Evolutionary conservation across 2,888 invertebrate genomes (phyloP).

Genomic region (Mimumesa dahlbomi): DNA sequence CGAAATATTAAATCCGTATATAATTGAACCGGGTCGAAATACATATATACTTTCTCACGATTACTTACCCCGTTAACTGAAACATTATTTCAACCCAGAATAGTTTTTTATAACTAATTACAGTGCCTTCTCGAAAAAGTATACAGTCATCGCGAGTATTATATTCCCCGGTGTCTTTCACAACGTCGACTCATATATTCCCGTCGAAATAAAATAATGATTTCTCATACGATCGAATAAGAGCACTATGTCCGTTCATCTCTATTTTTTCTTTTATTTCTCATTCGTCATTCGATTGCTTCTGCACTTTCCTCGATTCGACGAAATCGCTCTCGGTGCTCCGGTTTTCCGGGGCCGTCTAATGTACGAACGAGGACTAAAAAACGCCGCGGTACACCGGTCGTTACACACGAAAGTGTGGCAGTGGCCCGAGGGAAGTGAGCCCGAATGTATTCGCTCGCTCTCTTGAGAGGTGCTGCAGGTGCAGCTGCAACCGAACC

Average conservation of each 20-base stretch:
- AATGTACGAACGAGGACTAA: slow-evolving; percentile 34
- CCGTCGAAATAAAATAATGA: too few relatives aligned
- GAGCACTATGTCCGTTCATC: too few relatives aligned
- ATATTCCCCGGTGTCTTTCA: too few relatives aligned
- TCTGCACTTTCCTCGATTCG: slow-evolving; percentile 43
- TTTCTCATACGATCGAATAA: neutral
- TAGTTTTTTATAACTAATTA: too few relatives aligned
- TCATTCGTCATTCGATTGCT: too few relatives aligned
- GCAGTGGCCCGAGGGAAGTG: slow-evolving; percentile 44
- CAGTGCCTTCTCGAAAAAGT: too few relatives aligned
- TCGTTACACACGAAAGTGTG: slow-evolving; percentile 56
- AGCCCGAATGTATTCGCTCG: slow-evolving; percentile 29
- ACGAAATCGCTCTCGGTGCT: slow-evolving; percentile 43
- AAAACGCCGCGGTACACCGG: slow-evolving; percentile 24
- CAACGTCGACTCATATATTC: too few relatives aligned
- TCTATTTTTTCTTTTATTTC: too few relatives aligned
- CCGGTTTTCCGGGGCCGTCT: slow-evolving; percentile 39
- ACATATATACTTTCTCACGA: slow-evolving; percentile 14
- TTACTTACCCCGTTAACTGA: neutral
- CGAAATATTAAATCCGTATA: neutral
- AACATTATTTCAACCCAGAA: neutral
- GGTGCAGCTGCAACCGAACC: slow-evolving; percentile 42
- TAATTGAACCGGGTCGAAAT: neutral
- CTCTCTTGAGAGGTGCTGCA: slow-evolving; percentile 19
- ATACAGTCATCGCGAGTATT: too few relatives aligned